A percentile compares a stretch with the other conserved stretches of the same genome.
These are phyloP conservation scores for Tolmerus cingulatus DNA, from an alignment of 2,888 invertebrate genomes.

Conservation along the genomic window DNA sequence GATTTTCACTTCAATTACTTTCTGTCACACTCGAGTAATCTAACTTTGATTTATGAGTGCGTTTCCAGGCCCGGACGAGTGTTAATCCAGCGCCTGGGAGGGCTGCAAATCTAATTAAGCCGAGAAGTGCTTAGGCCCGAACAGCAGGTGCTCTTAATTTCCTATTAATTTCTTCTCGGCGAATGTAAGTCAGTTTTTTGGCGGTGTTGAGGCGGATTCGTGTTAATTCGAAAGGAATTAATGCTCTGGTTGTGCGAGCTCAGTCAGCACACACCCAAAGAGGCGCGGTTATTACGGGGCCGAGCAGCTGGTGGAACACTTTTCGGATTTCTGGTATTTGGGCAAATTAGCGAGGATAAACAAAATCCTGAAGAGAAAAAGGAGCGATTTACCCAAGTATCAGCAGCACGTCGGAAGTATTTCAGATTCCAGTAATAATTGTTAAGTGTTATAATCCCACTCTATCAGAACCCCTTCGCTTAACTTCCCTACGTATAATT, in stretches of 20 bases:
- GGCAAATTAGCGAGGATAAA: neutral
- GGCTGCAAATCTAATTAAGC: conserved; percentile 41
- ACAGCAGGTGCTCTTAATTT: conserved; percentile 44
- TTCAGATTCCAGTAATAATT: neutral
- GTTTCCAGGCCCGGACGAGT: conserved; percentile 28
- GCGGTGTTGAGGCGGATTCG: conserved; percentile 27
- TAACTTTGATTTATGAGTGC: conserved; percentile 44
- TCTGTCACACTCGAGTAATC: conserved; percentile 45
- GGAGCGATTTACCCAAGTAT: neutral
- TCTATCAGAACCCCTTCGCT: neutral
- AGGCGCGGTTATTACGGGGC: neutral
- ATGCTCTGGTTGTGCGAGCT: neutral
- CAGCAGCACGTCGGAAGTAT: neutral
- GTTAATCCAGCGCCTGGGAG: conserved; percentile 29
- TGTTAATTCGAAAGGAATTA: conserved; percentile 36
- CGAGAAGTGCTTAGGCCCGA: conserved; percentile 16
- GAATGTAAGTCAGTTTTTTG: conserved; percentile 30
- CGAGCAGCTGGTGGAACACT: neutral
- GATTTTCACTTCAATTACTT: conserved; percentile 46
- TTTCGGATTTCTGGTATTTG: neutral
- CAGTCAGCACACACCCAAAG: neutral
- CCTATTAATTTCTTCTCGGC: conserved; percentile 42
- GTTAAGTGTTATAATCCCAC: neutral
- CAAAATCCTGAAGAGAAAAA: neutral
- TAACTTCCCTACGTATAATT: too few species aligned